These are phyloP conservation scores for Alviniconcha marisindica DNA, from an alignment of 1,140 invertebrate species.

Conservation along the genomic window DNA sequence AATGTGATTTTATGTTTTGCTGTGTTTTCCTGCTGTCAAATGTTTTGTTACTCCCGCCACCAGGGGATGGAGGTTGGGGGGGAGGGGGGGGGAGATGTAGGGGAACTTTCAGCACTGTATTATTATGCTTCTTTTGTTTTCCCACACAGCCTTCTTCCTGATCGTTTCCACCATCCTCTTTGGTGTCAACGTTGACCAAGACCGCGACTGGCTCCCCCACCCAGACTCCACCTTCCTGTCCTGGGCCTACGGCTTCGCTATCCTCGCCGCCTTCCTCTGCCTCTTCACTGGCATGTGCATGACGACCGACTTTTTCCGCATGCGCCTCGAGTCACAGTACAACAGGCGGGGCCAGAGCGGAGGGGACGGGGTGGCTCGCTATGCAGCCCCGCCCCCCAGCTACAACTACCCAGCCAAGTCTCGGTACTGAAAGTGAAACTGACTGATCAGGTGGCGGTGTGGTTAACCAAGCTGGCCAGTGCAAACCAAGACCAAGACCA, in stretches of 20 bases:
- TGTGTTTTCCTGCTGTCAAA: too few relatives aligned
- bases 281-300: slow-evolving; percentile 64
- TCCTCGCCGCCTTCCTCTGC: slow-evolving; percentile 87
- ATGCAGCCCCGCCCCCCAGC: not conserved
- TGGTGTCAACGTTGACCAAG: slow-evolving; percentile 91
- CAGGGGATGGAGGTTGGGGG: too few relatives aligned
- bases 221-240: slow-evolving; percentile 96
- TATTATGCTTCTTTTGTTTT: slow-evolving; percentile 41
- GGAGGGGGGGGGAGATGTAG: not conserved
- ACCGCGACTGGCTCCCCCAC: slow-evolving; percentile 95
- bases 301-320: slow-evolving; percentile 43
- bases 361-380: not conserved
- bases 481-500: too few relatives aligned
- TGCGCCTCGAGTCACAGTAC: slow-evolving; percentile 36
- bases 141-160: slow-evolving; percentile 83
- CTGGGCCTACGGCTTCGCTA: slow-evolving; percentile 94
- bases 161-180: slow-evolving; percentile 93
- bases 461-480: too few relatives aligned
- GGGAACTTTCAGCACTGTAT: not conserved
- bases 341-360: not conserved
- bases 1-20: too few relatives aligned
- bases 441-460: too few relatives aligned
- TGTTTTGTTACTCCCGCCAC: not conserved
- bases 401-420: not conserved
- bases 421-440: too few relatives aligned